Percentiles rank a stretch among this genome's conserved stretches.
Evolutionary conservation across 2,888 invertebrate genomes (phyloP).

Genomic region (Agonopterix heracliana): DNA sequence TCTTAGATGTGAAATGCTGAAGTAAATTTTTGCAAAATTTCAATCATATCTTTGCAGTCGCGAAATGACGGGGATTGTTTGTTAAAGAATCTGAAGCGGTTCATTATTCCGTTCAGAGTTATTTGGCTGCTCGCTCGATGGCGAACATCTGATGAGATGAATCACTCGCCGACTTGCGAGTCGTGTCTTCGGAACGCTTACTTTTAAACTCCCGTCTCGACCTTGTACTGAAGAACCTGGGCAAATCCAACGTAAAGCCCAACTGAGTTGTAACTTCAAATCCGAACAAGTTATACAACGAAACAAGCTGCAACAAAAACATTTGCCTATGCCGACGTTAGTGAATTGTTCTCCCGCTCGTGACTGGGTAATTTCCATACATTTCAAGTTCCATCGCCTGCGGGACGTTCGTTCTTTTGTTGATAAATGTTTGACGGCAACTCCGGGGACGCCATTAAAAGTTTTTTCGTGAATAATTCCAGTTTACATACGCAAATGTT

Average conservation of each 20-base stretch:
- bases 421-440: constrained; percentile 77
- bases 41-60: constrained; percentile 42
- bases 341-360: constrained; percentile 75
- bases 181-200: constrained; percentile 33
- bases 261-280: constrained; percentile 48
- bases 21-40: constrained; percentile 35
- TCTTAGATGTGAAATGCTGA: background rate
- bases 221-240: constrained; percentile 12
- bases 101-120: constrained; percentile 59
- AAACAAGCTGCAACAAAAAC: constrained; percentile 74
- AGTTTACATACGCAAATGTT: constrained; percentile 77
- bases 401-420: constrained; percentile 77
- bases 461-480: constrained; percentile 76
- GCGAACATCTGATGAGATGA: constrained; percentile 47
- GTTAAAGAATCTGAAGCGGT: constrained; percentile 52
- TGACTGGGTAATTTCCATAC: constrained; percentile 77
- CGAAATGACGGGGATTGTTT: constrained; percentile 50
- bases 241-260: constrained; percentile 27
- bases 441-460: constrained; percentile 77
- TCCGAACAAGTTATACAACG: constrained; percentile 53
- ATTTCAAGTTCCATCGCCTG: constrained; percentile 76
- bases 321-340: constrained; percentile 73
- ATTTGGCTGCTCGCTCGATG: constrained; percentile 45
- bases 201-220: constrained; percentile 27
- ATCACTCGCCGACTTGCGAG: constrained; percentile 37